A percentile compares a stretch with the other conserved stretches of the same genome.
Conservation (phyloP, 2,888 invertebrate genomes). For the Drosophila nigritarsus region DNA sequence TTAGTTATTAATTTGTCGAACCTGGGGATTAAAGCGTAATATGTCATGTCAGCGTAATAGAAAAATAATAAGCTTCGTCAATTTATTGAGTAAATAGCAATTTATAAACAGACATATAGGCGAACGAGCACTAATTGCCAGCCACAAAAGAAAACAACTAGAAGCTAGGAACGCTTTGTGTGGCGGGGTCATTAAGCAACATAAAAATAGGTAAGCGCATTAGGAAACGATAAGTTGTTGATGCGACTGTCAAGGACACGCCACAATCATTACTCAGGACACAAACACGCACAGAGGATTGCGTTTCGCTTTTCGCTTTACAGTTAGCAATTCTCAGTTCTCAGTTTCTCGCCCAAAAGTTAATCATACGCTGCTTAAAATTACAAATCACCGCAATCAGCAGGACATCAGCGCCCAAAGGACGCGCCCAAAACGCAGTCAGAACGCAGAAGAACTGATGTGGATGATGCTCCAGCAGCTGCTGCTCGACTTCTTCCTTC, state of each 20-base stretch:
- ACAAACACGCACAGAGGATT: constrained; percentile 4
- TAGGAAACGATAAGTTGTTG: constrained; percentile 45
- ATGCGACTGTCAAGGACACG: constrained; percentile 57
- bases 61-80: constrained; percentile 19
- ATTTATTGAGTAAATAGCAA: constrained; percentile 27
- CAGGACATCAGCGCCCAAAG: constrained; percentile 45
- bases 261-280: constrained; percentile 51
- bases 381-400: constrained; percentile 77
- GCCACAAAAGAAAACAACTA: constrained; percentile 14
- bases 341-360: constrained; percentile 52
- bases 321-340: constrained; percentile 20
- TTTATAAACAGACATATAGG: constrained; percentile 14
- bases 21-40: constrained; percentile 14
- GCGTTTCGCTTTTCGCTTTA: constrained; percentile 10
- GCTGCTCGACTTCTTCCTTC: constrained; percentile 4
- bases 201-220: constrained; percentile 53
- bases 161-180: not conserved
- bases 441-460: constrained; percentile 19
- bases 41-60: constrained; percentile 11
- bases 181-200: constrained; percentile 27
- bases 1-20: constrained; percentile 21
- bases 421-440: constrained; percentile 39
- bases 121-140: constrained; percentile 22
- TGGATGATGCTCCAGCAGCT: constrained; percentile 7
- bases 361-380: constrained; percentile 78